A percentile compares a stretch with the other conserved stretches of the same genome.
Conservation (phyloP, 2,797 vertebrate genomes). For the Takifugu rubripes region DNA sequence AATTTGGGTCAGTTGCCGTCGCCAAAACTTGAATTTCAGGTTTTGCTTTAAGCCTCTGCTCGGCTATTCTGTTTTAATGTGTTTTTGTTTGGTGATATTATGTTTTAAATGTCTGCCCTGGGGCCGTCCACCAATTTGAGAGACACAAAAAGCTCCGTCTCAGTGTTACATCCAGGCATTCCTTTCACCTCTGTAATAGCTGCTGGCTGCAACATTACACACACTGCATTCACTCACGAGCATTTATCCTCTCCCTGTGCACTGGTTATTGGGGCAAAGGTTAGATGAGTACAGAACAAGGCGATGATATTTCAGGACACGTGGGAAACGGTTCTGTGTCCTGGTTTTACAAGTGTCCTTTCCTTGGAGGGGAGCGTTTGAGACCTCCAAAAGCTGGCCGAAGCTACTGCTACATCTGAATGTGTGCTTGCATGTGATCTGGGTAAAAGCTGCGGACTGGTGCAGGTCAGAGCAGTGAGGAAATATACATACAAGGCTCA, state of each 20-base stretch:
- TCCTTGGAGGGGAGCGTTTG: no score
- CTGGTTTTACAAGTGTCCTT: no score
- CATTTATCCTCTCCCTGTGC: slow-evolving; percentile 56
- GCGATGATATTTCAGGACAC: slow-evolving; percentile 53
- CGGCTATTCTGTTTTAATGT: slow-evolving; percentile 72
- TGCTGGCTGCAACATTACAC: slow-evolving; percentile 70
- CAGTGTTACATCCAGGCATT: slow-evolving; percentile 71
- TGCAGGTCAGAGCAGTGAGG: no score
- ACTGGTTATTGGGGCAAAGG: slow-evolving; percentile 38
- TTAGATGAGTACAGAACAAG: slow-evolving; percentile 52
- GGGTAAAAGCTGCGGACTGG: no score
- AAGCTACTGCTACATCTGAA: neutral
- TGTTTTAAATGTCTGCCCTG: slow-evolving; percentile 79
- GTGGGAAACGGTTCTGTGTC: slow-evolving; percentile 7
- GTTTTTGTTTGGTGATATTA: slow-evolving; percentile 74
- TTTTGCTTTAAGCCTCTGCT: slow-evolving; percentile 70
- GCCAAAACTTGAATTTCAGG: slow-evolving; percentile 80
- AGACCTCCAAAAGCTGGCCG: neutral
- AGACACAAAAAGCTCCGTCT: slow-evolving; percentile 66
- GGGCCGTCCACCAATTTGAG: slow-evolving; percentile 74
- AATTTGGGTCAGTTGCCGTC: slow-evolving; percentile 78
- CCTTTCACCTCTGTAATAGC: slow-evolving; percentile 70
- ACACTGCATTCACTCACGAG: slow-evolving; percentile 56
- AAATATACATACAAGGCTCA: no score
- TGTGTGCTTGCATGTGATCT: no score